Conservation (phyloP, 2,797 vertebrate genomes). For the Manis pentadactyla region DNA sequence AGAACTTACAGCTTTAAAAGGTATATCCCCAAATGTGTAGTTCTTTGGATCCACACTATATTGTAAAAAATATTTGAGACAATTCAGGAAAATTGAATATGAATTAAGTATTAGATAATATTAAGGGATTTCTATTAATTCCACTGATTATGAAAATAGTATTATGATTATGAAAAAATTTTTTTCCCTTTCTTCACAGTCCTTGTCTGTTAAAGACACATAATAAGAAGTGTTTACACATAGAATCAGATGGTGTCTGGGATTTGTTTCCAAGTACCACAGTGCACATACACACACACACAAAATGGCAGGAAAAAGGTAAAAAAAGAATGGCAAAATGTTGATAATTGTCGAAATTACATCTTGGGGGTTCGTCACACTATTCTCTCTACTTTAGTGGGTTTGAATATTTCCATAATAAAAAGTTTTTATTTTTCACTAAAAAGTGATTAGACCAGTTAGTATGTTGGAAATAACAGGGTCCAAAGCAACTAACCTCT, state of each 20-base stretch:
- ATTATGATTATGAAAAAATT: not conserved
- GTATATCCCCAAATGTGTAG: not conserved
- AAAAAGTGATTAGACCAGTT: not conserved
- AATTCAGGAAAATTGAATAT: not conserved
- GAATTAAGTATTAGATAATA: conserved; percentile 23
- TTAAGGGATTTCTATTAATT: conserved; percentile 40
- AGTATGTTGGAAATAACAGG: not conserved
- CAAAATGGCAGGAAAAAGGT: not conserved
- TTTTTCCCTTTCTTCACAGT: not conserved
- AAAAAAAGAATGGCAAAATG: not conserved
- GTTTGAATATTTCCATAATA: not conserved
- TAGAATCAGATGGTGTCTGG: not conserved
- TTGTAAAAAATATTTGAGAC: conserved; percentile 40
- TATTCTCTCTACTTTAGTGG: not conserved
- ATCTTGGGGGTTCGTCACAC: not conserved
- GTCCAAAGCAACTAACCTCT: conserved; percentile 90
- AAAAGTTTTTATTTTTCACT: conserved; percentile 18
- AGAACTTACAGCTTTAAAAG: conserved; percentile 22
- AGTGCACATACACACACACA: not conserved
- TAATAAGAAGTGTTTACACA: not conserved
- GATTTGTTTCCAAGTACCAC: not conserved
- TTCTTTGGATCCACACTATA: not conserved
- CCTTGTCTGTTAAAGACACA: not conserved
- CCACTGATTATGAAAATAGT: not conserved
- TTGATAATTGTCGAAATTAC: not conserved